Percentiles rank a stretch among this genome's conserved stretches.
These are phyloP conservation scores for Martes martes DNA, from an alignment of 2,113 vertebrate species.

Conservation along the genomic window DNA sequence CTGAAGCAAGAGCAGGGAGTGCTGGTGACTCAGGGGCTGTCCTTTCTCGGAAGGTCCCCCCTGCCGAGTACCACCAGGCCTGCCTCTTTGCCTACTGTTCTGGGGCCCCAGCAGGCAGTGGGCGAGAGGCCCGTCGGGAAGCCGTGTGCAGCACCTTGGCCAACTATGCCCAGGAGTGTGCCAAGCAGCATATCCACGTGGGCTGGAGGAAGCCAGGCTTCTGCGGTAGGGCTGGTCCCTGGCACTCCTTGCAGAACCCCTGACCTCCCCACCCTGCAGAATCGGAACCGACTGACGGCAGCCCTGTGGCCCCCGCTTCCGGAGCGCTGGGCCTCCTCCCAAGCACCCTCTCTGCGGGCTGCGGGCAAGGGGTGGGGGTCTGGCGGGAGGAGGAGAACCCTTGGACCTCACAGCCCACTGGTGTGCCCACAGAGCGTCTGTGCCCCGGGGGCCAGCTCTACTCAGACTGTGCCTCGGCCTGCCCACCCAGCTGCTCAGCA, in stretches of 20 bases:
- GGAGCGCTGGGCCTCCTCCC: neutral
- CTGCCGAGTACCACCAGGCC: conserved; percentile 83
- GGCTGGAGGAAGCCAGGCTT: conserved; percentile 85
- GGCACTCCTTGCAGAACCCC: neutral
- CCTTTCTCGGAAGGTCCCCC: conserved; percentile 82
- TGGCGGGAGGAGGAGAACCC: neutral
- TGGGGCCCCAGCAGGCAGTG: conserved; percentile 12
- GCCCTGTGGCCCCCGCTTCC: neutral
- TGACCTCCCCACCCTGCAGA: neutral
- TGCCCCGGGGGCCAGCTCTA: conserved; percentile 86
- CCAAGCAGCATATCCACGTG: conserved; percentile 78
- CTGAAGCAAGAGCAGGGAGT: neutral
- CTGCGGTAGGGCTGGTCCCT: conserved; percentile 83
- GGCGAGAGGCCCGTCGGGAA: neutral
- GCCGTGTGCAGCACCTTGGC: conserved; percentile 87
- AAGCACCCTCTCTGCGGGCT: neutral
- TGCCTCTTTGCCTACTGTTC: conserved; percentile 88
- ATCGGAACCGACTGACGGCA: neutral
- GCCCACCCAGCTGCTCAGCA: conserved; percentile 86
- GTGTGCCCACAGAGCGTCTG: conserved; percentile 79
- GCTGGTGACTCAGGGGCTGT: neutral
- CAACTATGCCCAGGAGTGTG: conserved; percentile 88
- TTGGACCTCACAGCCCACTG: neutral
- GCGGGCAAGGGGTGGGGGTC: too few relatives aligned
- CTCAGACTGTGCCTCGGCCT: conserved; percentile 90